Evolutionary conservation across 2,888 invertebrate genomes (phyloP).

Genomic region (Dugesia japonica): DNA sequence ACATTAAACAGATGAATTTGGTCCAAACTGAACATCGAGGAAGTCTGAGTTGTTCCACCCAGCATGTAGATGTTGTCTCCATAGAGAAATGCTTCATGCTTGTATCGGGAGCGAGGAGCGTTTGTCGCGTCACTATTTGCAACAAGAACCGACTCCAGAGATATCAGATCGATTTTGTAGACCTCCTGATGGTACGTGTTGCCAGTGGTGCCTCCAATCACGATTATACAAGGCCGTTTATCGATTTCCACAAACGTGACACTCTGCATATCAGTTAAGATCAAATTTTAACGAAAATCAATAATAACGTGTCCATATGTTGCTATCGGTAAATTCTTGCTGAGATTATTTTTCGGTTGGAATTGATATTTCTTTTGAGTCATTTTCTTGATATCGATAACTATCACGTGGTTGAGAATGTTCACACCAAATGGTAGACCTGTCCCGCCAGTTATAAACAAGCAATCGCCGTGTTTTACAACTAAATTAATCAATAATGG

Average conservation of each 20-base stretch:
- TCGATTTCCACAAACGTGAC: not conserved
- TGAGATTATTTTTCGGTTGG: not conserved
- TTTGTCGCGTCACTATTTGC: not conserved
- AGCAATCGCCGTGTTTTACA: slow-evolving; percentile 5
- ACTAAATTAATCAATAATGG: too few species aligned
- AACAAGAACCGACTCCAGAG: not conserved
- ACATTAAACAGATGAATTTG: not conserved
- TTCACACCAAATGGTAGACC: not conserved
- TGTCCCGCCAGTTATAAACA: not conserved
- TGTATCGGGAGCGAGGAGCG: not conserved
- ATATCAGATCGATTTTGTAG: not conserved
- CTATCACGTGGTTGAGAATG: not conserved
- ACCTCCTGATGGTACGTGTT: not conserved
- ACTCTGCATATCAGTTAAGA: not conserved
- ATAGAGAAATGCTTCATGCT: not conserved
- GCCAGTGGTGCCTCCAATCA: not conserved
- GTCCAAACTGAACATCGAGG: not conserved
- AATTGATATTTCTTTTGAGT: not conserved
- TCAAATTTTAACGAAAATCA: too few species aligned
- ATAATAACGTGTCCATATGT: not conserved
- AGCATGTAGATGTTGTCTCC: not conserved
- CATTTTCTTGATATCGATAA: not conserved
- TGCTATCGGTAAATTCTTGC: not conserved
- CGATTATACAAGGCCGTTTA: not conserved
- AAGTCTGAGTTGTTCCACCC: not conserved